Percentiles rank a stretch among this genome's conserved stretches.
Evolutionary conservation across 23 tunicate genomes (phyloP).

Genomic region (Styela plicata): DNA sequence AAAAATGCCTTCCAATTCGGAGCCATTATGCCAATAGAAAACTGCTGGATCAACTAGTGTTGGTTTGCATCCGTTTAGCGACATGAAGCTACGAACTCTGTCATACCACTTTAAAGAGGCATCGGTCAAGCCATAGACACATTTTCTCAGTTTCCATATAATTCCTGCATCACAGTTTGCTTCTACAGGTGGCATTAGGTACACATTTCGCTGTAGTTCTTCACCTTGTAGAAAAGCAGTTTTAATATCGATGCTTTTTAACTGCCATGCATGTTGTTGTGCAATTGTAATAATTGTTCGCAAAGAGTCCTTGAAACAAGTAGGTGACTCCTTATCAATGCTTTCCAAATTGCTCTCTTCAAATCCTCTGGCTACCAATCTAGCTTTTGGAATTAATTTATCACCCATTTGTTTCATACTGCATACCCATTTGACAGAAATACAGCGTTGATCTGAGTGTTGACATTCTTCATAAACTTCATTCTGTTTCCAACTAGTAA

Average conservation of each 20-base stretch:
- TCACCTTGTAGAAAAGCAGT: too few species aligned
- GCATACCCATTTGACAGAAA: slow-evolving; percentile 9
- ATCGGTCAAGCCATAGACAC: slow-evolving; percentile 15
- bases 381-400: not conserved
- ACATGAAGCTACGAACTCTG: slow-evolving; percentile 20
- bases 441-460: not conserved
- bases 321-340: slow-evolving; percentile 15
- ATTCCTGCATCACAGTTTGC: too few species aligned
- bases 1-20: slow-evolving; percentile 1
- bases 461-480: not conserved
- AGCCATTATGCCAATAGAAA: slow-evolving; percentile 22
- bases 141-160: not conserved
- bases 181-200: too few species aligned
- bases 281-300: not conserved
- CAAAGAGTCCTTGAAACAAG: slow-evolving; percentile 12
- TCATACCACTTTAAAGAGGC: slow-evolving; percentile 22
- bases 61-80: not conserved
- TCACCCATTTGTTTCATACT: not conserved
- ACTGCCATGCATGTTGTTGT: not conserved
- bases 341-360: not conserved
- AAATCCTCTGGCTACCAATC: slow-evolving; percentile 4
- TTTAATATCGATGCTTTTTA: slow-evolving; percentile 9
- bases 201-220: too few species aligned
- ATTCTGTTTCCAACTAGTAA: not conserved
- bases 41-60: slow-evolving; percentile 9